A percentile compares a stretch with the other conserved stretches of the same genome.
phyloP scores from a whole-genome alignment of 2,888 invertebrate genomes.

The Athripsodes cinereus region DNA sequence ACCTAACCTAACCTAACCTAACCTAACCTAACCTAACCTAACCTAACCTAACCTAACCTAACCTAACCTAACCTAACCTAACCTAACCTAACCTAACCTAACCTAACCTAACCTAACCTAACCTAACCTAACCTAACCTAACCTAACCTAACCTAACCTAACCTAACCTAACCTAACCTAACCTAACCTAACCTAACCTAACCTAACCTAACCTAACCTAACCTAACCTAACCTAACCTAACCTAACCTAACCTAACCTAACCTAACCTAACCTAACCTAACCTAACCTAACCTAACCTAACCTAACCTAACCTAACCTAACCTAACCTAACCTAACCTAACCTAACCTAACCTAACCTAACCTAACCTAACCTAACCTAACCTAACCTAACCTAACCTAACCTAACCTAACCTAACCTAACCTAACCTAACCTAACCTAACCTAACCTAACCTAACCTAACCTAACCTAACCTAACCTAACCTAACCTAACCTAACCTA shows the following conservation, averaged over 20 bases:
- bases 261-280: constrained; percentile 10
- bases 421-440: constrained; percentile 3
- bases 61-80: constrained; percentile 21
- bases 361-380: constrained; percentile 12
- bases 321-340: constrained; percentile 12
- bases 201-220: constrained; percentile 12
- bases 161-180: constrained; percentile 13
- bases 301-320: constrained; percentile 10
- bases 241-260: constrained; percentile 9
- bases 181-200: constrained; percentile 12
- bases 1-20: constrained; percentile 14
- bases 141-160: constrained; percentile 13
- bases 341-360: constrained; percentile 12
- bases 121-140: constrained; percentile 14
- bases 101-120: constrained; percentile 16
- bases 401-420: constrained; percentile 7
- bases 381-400: constrained; percentile 8
- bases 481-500: constrained; percentile 10
- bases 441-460: constrained; percentile 8
- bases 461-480: constrained; percentile 10
- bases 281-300: constrained; percentile 10
- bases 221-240: constrained; percentile 12
- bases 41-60: constrained; percentile 25
- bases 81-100: constrained; percentile 24
- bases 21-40: constrained; percentile 13